Base-by-base conservation (phyloP, 2,113 vertebrate genomes). In the Malurus cyaneus region DNA sequence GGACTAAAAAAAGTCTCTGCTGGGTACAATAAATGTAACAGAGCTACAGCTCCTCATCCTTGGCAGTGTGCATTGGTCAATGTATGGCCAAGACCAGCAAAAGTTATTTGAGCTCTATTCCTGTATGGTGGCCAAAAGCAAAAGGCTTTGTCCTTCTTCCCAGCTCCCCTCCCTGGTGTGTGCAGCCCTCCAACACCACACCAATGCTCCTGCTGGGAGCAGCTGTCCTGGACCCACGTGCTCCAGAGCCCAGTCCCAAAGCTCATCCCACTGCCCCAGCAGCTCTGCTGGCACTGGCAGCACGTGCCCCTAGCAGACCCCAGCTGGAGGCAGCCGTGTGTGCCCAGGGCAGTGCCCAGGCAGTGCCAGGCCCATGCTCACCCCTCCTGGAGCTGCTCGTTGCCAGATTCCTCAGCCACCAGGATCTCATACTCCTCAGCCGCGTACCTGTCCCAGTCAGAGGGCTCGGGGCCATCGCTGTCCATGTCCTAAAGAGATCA, bases 361-460 rank as follows among this genome's bases (percentile, higher is more conserved):
- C 25, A 41, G 71, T 2, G 52, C 70, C 42, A 24, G n/a, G 65
- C 62, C 71, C 6, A 2, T 44, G 92, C 98, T 92, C 97, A 99
- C 99, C 99, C 99, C 83, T 99, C 99, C 32, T 99, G 99, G 60
- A 99, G 97, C 92, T 99, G 99, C 28, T 99, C 99, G 5, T 98
- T 99, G 79, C 99, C 99, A 5, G 99, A 99, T 95, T 99, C 99
- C 93, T 99, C 99, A 2, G 99, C 99, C 80, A 99, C 99, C 66
- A 99, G 98, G 47, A 99, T 98, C 97, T 99, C 99, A 9, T 99
- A 99, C 91, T 99, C 99, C 80, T 99, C 99, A 21, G 99, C 98
- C 62, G 99, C 99, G 14, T 99, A 99, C 95, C 99, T 98, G 97
- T 99, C 99, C 99, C 99, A 99, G 95, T 99, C 99, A 1, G 99